phyloP scores from a whole-genome alignment of 1,140 invertebrate genomes.

The Tribolium madens region DNA sequence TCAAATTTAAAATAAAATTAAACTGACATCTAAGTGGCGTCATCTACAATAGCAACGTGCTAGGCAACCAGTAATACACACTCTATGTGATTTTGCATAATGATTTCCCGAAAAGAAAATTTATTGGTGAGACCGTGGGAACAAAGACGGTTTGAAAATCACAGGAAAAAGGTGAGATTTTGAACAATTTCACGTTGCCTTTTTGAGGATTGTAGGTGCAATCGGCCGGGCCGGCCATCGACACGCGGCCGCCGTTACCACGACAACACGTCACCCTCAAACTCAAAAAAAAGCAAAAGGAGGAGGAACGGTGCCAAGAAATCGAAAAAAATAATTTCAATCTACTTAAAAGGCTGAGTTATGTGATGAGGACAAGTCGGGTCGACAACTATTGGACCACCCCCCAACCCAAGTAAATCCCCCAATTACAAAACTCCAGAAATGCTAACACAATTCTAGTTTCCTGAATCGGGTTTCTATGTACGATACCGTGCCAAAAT shows the following conservation, averaged over 20 bases:
- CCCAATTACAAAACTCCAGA: constrained; percentile 7
- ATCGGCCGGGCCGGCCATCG: constrained; percentile 70
- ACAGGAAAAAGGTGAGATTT: constrained; percentile 67
- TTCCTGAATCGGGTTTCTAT: constrained; percentile 66
- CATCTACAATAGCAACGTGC: constrained; percentile 1
- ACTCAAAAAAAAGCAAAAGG: constrained; percentile 71
- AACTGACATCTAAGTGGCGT: background rate
- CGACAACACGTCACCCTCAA: constrained; percentile 70
- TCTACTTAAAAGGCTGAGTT: constrained; percentile 68
- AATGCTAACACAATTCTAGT: constrained; percentile 45
- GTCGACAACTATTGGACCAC: constrained; percentile 70
- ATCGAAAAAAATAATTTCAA: constrained; percentile 71
- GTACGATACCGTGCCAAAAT: constrained; percentile 51
- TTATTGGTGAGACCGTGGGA: constrained; percentile 68
- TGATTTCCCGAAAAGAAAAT: constrained; percentile 69
- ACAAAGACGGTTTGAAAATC: constrained; percentile 67
- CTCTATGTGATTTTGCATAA: constrained; percentile 45
- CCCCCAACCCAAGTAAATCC: constrained; percentile 68
- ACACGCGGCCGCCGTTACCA: constrained; percentile 66
- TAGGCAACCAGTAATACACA: constrained; percentile 36
- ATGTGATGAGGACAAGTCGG: constrained; percentile 69
- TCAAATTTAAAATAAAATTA: constrained; percentile 31
- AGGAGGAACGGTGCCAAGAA: constrained; percentile 68
- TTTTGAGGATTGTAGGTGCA: constrained; percentile 65
- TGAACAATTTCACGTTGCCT: background rate